Percentiles rank a stretch among this genome's conserved stretches.
Conservation (phyloP, 1,140 invertebrate species). For the Globodera ellingtonae region DNA sequence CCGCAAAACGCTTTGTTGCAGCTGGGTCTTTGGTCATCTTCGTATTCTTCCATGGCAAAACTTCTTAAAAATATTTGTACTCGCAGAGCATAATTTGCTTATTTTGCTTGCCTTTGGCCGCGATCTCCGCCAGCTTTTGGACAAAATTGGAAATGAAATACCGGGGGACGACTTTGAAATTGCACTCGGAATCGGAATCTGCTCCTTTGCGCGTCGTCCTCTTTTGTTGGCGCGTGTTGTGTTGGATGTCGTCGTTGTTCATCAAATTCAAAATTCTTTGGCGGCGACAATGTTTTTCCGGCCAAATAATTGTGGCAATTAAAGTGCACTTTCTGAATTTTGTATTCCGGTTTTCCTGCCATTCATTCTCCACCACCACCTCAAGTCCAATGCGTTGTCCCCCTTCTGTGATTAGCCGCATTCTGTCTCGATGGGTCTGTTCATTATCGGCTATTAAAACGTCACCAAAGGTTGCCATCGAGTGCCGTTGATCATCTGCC, state of each 20-base stretch:
- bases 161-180: not conserved
- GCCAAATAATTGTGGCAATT: not conserved
- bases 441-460: not conserved
- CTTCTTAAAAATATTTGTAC: not conserved
- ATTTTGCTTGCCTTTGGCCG: not conserved
- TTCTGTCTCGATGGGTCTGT: constrained; percentile 1
- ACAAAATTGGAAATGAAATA: not conserved
- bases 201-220: not conserved
- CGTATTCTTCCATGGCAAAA: constrained; percentile 31
- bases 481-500: not conserved
- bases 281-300: not conserved
- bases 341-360: not conserved
- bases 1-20: constrained; percentile 47
- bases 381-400: not conserved
- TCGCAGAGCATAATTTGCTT: not conserved
- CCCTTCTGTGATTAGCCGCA: constrained; percentile 8
- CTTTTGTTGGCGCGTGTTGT: no score
- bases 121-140: no score
- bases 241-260: no score
- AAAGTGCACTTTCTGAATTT: not conserved
- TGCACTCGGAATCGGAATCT: not conserved
- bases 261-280: no score
- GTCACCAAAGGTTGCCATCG: no score
- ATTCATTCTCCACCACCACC: constrained; percentile 20
- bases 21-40: constrained; percentile 24